Conservation (phyloP, 2,113 vertebrate genomes). For the Ceratotherium simum region DNA sequence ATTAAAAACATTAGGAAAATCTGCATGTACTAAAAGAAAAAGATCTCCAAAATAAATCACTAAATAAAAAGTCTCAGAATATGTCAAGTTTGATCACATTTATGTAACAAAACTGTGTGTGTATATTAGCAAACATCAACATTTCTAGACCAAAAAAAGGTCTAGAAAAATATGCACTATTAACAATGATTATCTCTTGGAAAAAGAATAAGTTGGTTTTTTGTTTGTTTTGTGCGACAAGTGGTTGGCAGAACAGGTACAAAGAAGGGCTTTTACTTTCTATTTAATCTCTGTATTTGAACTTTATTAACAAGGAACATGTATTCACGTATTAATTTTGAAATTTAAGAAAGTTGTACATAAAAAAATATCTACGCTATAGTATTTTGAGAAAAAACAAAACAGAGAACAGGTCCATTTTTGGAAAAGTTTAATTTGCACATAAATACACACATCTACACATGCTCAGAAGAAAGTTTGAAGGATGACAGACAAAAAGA, state of each 20-base stretch:
- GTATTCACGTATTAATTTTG: neutral
- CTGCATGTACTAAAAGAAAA: conserved; percentile 26
- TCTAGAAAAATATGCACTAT: conserved; percentile 4
- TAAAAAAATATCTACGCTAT: neutral
- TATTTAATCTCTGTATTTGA: conserved; percentile 42
- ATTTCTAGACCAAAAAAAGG: neutral
- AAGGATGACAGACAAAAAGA: neutral
- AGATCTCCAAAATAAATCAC: conserved; percentile 32
- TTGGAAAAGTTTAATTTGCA: conserved; percentile 2
- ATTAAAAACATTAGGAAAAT: conserved; percentile 37
- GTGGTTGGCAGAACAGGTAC: neutral
- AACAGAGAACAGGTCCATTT: neutral
- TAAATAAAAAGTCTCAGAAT: conserved; percentile 21
- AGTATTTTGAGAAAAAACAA: neutral
- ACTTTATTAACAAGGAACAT: conserved; percentile 2
- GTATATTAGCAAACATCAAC: neutral
- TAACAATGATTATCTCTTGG: neutral
- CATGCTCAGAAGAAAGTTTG: conserved; percentile 6
- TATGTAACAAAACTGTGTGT: neutral
- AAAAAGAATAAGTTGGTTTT: neutral
- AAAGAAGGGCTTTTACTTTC: conserved; percentile 15
- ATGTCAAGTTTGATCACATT: neutral
- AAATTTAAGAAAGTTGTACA: neutral
- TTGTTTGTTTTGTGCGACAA: conserved; percentile 2
- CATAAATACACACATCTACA: neutral